Conservation (phyloP, 2,888 invertebrate species). For the Dichetophora obliterata region DNA sequence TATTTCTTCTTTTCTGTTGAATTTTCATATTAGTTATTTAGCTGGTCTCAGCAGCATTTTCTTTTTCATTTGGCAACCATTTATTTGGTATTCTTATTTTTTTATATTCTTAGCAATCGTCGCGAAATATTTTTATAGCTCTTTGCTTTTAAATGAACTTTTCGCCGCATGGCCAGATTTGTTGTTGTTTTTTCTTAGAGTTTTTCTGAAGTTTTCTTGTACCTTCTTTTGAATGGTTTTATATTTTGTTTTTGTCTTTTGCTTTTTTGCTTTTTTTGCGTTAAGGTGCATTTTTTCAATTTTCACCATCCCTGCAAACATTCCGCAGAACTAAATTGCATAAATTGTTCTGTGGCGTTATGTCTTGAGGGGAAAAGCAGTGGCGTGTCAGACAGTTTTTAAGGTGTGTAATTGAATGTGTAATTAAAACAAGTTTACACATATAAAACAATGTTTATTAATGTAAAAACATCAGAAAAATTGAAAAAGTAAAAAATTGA, state of each 20-base stretch:
- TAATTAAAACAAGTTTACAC: background rate
- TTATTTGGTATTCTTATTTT: background rate
- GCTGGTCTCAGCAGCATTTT: background rate
- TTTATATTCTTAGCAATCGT: background rate
- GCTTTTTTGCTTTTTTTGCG: background rate
- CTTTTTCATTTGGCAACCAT: background rate
- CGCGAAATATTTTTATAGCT: conserved; percentile 19
- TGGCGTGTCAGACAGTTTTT: background rate
- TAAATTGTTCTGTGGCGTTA: background rate
- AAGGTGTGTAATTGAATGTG: background rate
- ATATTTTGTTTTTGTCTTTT: background rate
- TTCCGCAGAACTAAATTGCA: background rate
- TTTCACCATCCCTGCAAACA: background rate
- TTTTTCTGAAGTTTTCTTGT: background rate
- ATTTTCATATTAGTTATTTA: background rate
- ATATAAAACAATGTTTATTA: no score
- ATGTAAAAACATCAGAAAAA: no score
- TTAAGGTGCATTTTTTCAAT: conserved; percentile 18
- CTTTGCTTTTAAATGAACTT: background rate
- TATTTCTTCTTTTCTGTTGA: background rate
- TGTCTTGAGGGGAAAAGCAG: no score
- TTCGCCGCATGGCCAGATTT: conserved; percentile 13
- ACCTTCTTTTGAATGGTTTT: background rate
- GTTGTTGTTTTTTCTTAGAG: background rate
- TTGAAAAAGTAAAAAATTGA: no score